Evolutionary conservation across 2,113 vertebrate genomes (phyloP), one percentile per base, ranked within the genome.

Genomic region (Orthonyx spaldingii): DNA sequence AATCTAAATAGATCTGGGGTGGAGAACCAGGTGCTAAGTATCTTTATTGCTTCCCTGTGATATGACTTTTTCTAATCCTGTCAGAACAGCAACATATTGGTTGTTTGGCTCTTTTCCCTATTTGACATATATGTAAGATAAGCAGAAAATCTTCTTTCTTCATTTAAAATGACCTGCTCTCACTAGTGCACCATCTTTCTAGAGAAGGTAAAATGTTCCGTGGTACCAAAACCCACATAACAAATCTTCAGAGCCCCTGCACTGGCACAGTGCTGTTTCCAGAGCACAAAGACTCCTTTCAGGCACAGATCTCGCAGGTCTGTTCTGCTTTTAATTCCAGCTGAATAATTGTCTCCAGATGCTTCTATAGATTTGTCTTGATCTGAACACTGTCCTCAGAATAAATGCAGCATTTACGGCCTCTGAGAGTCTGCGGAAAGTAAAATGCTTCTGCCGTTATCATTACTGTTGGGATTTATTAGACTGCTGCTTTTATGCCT

Each of bases 331-430:
- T 87, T 87, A 83, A 87, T 93, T 94, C 70, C 39, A 49, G 42
- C 81, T 65, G 50, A 90, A 72, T 89, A 85, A 85, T 78, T 93
- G 66, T 91, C 70, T 93, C 49, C 89, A 93, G 89, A 87, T 94
- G 81, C 78, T 94, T 81, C 81, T 61, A 17, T 46, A 50, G 92
- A 79, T 87, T 76, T n/a, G 37, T 89, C 70, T 96, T 1, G 0
- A 22, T 82, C 57, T 83, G 81, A 91, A 20, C 39, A 7, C 13
- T 90, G 63, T 57, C 59, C 78, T 89, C 23, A 13, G 65, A 87
- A 55, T 91, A 87, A 89, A 79, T 26, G 49, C 41, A 79, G 61
- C 49, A 72, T 69, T 89, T 87, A 46, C 6, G 14, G 81, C 57
- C 80, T 83, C 63, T 46, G 39, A 94, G 87, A 65, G 46, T 49